These are phyloP conservation scores for Anastrepha obliqua DNA, from an alignment of 1,140 invertebrate genomes.

Conservation along the genomic window DNA sequence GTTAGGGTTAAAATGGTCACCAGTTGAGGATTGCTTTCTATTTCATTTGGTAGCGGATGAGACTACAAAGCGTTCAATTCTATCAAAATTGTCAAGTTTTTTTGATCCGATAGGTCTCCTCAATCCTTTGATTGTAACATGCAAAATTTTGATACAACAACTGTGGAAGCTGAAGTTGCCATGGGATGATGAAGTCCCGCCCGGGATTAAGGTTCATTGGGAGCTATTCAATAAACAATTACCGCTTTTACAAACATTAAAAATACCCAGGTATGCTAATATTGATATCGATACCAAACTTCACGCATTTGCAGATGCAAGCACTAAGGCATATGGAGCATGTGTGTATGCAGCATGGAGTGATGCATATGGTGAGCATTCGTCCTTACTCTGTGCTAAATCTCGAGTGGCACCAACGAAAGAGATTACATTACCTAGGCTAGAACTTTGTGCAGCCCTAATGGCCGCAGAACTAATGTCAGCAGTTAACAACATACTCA, in stretches of 20 bases:
- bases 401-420: slow-evolving; percentile 15
- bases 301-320: neutral
- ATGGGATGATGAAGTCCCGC: slow-evolving; percentile 45
- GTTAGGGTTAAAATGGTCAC: slow-evolving; percentile 67
- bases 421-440: neutral
- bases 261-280: neutral
- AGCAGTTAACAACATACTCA: neutral
- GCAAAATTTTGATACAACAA: slow-evolving; percentile 65
- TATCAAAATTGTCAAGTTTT: slow-evolving; percentile 60
- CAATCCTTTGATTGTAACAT: slow-evolving; percentile 64
- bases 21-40: slow-evolving; percentile 61
- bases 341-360: neutral
- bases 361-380: neutral
- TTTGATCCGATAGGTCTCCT: slow-evolving; percentile 67
- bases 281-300: neutral
- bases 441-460: slow-evolving; percentile 22
- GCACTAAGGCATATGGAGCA: neutral
- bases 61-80: slow-evolving; percentile 59
- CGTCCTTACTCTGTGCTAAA: slow-evolving; percentile 3
- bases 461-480: neutral
- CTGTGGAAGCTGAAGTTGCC: slow-evolving; percentile 60
- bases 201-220: too few species aligned
- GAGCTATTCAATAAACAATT: too few species aligned
- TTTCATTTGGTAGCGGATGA: slow-evolving; percentile 43
- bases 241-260: neutral